Base-by-base conservation (phyloP, 2,888 invertebrate genomes). In the Neelides folsomi region DNA sequence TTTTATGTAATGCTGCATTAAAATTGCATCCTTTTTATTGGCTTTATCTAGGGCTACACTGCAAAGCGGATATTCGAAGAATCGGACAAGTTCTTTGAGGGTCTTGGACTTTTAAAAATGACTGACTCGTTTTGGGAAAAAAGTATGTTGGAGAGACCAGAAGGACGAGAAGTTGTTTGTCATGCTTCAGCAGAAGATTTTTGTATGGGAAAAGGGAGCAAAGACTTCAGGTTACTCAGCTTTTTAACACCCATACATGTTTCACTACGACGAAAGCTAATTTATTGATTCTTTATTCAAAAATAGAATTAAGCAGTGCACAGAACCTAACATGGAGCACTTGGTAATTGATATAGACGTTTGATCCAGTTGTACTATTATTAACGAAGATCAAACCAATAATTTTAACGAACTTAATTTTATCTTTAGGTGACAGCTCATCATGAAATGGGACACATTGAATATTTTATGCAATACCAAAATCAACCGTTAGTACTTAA, bases 101-200 rank as follows among this genome's bases (percentile, higher is more conserved):
- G 85, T 0, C 73, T 87, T 68, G 86, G 86, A 0, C 72, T 90
- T 66, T 80, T 81, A 66, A 79, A 82, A 0, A 83, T 83, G 73
- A 82, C 87, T 0, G 80, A 82, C 0, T 82, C 83, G 70, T 90
- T 90, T 73, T 90, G 89, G 89, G 76, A 81, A 40, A 77, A 79
- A 19, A 88, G 88, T 0, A 77, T 90, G 76, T 72, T 89, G 27
- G 81, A 80, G 59, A 78, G 81, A 54, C 87, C 88, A 0, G 69
- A 76, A n/a, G 81, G 82, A 58, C 55, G 81, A 76, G 67, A 74
- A 15, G 74, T 78, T 0, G 75, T 79, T 49, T 82, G 82, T 59
- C 75, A 80, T 63, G 79, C 80, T 1, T 79, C 80, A 1, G 81
- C 87, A 1, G 87, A 87, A 86, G 86, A 88, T 69, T 86, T 88